phyloP scores from a whole-genome alignment of 2,113 vertebrate species.

The Callocephalon fimbriatum region DNA sequence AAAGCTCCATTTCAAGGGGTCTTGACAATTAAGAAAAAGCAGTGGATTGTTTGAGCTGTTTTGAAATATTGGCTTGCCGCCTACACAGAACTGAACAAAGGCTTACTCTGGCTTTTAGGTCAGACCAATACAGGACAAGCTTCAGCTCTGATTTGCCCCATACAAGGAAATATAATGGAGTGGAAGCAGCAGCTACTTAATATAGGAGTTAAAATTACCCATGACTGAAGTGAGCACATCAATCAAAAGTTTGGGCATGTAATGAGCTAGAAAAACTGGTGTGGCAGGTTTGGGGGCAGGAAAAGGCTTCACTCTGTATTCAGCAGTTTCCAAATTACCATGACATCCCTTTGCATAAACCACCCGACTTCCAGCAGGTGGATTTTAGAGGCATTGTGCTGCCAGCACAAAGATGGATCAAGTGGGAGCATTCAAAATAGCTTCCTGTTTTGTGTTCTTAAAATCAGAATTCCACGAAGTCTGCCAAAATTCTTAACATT shows the following conservation, averaged over 20 bases:
- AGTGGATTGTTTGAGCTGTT: conserved; percentile 70
- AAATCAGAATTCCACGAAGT: conserved; percentile 44
- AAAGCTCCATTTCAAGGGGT: conserved; percentile 69
- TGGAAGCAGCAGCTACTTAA: conserved; percentile 85
- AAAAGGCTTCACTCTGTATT: conserved; percentile 80
- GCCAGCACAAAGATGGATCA: conserved; percentile 77
- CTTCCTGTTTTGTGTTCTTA: conserved; percentile 78
- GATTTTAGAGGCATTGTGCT: conserved; percentile 79
- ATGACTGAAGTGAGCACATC: conserved; percentile 90
- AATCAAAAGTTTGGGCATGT: conserved; percentile 90
- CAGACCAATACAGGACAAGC: conserved; percentile 69
- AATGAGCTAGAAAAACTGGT: conserved; percentile 78
- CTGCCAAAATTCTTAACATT: conserved; percentile 62
- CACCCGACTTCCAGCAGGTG: conserved; percentile 90
- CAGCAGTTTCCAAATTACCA: conserved; percentile 84
- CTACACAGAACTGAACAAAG: conserved; percentile 78
- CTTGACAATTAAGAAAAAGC: conserved; percentile 74
- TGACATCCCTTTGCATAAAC: conserved; percentile 86
- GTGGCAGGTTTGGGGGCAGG: conserved; percentile 77
- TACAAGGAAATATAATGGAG: conserved; percentile 85
- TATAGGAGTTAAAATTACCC: conserved; percentile 93
- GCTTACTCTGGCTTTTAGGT: conserved; percentile 73
- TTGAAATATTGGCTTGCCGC: conserved; percentile 80
- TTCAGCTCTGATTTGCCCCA: conserved; percentile 84
- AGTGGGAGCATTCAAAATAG: conserved; percentile 68